Evolutionary conservation across 2,113 vertebrate species (phyloP).

Genomic region (Xenotilapia caudafasciata): DNA sequence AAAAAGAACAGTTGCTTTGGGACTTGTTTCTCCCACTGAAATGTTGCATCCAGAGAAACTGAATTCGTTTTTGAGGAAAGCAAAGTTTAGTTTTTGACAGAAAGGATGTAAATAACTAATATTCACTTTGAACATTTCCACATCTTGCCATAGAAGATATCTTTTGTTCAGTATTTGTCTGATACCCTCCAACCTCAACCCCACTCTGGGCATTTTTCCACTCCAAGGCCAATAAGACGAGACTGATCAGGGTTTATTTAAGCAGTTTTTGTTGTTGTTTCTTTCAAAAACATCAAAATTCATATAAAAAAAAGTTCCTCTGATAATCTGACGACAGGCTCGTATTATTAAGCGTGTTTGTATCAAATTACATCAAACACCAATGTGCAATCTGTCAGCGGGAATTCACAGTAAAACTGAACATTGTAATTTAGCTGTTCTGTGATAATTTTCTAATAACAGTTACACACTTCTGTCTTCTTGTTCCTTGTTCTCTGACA

Average conservation of each 20-base stretch:
- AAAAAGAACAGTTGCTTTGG: background rate
- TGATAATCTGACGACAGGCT: background rate
- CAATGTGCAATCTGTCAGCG: background rate
- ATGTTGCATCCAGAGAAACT: background rate
- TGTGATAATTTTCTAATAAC: rapidly evolving
- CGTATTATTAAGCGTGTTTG: background rate
- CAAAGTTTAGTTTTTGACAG: background rate
- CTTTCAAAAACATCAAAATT: background rate
- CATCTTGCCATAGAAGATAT: background rate
- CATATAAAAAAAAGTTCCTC: background rate
- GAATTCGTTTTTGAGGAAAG: background rate
- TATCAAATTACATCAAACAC: background rate
- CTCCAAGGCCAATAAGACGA: background rate
- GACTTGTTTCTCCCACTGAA: background rate
- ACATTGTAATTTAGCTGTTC: background rate
- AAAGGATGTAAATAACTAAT: background rate
- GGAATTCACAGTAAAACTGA: background rate
- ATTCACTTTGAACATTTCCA: background rate
- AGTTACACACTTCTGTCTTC: background rate
- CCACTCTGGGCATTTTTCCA: background rate
- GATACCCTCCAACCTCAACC: background rate
- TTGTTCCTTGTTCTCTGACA: background rate
- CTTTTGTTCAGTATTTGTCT: background rate
- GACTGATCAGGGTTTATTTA: background rate
- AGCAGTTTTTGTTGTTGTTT: background rate